Evolutionary conservation across 2,888 invertebrate genomes (phyloP).

Genomic region (Stratiomys singularior): DNA sequence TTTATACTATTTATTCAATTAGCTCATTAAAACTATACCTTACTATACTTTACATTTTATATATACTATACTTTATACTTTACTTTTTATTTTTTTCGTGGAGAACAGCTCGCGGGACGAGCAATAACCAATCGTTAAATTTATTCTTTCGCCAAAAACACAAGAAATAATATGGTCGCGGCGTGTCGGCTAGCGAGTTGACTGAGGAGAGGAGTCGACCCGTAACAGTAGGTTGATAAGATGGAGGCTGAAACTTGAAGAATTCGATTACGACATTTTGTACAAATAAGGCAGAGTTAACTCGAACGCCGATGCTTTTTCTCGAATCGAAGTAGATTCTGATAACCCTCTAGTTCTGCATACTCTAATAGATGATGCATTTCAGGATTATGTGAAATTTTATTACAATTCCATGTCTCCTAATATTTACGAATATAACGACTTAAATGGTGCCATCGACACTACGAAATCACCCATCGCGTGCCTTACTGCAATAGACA

Average conservation of each 20-base stretch:
- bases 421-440: background rate
- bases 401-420: background rate
- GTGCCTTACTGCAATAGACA: conserved; percentile 10
- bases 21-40: too few species aligned
- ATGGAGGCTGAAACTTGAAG: conserved; percentile 21
- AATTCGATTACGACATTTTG: conserved; percentile 5
- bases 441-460: conserved; percentile 9
- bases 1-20: too few species aligned
- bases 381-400: conserved; percentile 13
- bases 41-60: too few species aligned
- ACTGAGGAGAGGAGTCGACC: too few species aligned
- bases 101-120: too few species aligned
- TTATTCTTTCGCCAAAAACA: too few species aligned
- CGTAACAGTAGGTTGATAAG: conserved; percentile 20
- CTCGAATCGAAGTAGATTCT: background rate
- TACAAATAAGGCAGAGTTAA: conserved; percentile 23
- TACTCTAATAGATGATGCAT: conserved; percentile 20
- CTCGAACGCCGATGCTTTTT: conserved; percentile 3
- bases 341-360: background rate
- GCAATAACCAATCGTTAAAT: too few species aligned
- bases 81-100: too few species aligned
- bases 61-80: too few species aligned
- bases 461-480: background rate
- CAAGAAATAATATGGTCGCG: too few species aligned
- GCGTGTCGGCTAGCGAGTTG: too few species aligned